Percentiles rank a stretch among this genome's conserved stretches.
These are phyloP conservation scores for Lycophotia porphyrea DNA, from an alignment of 2,888 invertebrate genomes.

Conservation along the genomic window DNA sequence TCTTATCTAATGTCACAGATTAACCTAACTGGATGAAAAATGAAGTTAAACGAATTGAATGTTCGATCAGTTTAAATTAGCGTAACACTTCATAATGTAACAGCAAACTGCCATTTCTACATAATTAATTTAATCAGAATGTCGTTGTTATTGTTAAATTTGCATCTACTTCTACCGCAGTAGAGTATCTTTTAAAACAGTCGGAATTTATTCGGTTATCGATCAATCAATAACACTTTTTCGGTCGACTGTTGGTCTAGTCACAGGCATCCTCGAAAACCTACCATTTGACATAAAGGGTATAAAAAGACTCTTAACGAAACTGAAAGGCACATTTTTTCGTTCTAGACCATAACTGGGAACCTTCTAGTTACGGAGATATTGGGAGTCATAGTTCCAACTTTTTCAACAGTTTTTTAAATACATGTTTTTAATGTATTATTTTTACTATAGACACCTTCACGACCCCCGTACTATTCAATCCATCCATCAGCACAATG, in stretches of 20 bases:
- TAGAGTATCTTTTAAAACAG: neutral
- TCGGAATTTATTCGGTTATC: neutral
- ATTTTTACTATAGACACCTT: too few relatives aligned
- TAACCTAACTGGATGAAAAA: neutral
- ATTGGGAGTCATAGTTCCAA: too few relatives aligned
- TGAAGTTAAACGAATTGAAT: neutral
- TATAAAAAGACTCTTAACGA: too few relatives aligned
- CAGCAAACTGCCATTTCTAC: neutral
- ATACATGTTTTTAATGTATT: too few relatives aligned
- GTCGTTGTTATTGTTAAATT: neutral
- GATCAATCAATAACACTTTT: neutral
- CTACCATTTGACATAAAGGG: too few relatives aligned
- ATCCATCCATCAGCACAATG: too few relatives aligned
- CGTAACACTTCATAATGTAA: neutral
- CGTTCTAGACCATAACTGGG: too few relatives aligned
- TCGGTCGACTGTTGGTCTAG: neutral
- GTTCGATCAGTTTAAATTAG: neutral
- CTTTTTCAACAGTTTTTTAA: too few relatives aligned
- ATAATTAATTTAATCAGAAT: slow-evolving; percentile 8
- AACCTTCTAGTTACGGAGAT: too few relatives aligned
- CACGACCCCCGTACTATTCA: too few relatives aligned
- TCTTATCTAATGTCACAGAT: neutral
- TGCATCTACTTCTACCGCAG: neutral
- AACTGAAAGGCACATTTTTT: too few relatives aligned
- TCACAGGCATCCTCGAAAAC: neutral